These are phyloP conservation scores for Chunga burmeisteri DNA, from an alignment of 2,113 vertebrate genomes.

Conservation along the genomic window DNA sequence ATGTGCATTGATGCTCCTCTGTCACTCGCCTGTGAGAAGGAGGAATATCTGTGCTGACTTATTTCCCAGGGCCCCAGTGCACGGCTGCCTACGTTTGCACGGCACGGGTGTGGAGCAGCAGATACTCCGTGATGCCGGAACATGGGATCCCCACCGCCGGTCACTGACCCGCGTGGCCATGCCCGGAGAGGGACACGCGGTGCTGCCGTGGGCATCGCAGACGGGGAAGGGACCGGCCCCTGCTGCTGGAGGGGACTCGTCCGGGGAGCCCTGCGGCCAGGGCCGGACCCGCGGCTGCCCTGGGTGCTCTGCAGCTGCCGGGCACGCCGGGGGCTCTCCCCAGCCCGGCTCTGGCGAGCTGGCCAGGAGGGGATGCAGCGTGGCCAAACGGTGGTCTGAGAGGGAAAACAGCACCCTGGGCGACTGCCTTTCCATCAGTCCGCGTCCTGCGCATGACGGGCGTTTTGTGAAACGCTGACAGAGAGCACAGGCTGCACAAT, in stretches of 20 bases:
- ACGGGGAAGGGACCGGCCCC: not conserved
- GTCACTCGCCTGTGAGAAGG: rapidly evolving
- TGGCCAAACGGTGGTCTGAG: not conserved
- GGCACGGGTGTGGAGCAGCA: not conserved
- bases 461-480: not conserved
- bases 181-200: rapidly evolving
- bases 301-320: not conserved
- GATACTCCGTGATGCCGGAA: not conserved
- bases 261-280: not conserved
- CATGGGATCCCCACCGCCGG: not conserved
- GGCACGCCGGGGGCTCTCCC: not conserved
- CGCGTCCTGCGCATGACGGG: not conserved
- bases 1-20: not conserved
- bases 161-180: rapidly evolving
- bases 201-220: not conserved
- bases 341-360: not conserved
- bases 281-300: not conserved
- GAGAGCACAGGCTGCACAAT: not conserved
- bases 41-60: not conserved
- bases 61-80: not conserved
- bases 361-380: not conserved
- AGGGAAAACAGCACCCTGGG: not conserved
- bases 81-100: rapidly evolving
- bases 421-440: not conserved
- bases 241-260: not conserved